phyloP scores from a whole-genome alignment of 1,140 invertebrate species.

The Linepithema humile region DNA sequence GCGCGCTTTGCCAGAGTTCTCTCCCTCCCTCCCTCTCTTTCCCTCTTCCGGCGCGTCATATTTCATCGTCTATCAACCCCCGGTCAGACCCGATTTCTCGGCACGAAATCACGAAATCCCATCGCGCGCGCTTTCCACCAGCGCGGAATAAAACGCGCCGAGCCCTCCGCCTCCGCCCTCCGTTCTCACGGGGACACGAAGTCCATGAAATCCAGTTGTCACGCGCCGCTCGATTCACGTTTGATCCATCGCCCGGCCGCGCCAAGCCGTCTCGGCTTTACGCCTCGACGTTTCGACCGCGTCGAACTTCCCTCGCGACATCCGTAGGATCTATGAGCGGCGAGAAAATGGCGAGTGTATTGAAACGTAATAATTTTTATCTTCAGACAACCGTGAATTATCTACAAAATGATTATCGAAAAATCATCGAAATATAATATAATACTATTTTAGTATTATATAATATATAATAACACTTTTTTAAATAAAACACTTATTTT shows the following conservation, averaged over 20 bases:
- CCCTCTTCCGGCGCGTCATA: constrained; percentile 45
- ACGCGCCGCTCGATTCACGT: constrained; percentile 60
- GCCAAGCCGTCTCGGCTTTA: constrained; percentile 1
- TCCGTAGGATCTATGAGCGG: neutral
- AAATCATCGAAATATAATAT: no score
- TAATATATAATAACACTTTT: no score
- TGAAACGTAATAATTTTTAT: neutral
- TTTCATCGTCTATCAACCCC: constrained; percentile 67
- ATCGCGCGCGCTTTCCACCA: constrained; percentile 7
- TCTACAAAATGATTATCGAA: no score
- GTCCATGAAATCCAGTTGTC: constrained; percentile 66
- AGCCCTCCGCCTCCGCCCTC: neutral
- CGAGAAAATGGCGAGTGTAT: neutral
- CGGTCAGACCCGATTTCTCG: constrained; percentile 42
- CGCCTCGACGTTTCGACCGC: neutral
- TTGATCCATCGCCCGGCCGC: constrained; percentile 42
- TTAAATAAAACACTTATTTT: no score
- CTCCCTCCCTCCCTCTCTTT: neutral
- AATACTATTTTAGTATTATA: no score
- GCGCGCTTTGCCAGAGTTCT: neutral
- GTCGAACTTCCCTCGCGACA: neutral
- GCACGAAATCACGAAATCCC: constrained; percentile 52
- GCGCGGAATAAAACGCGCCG: constrained; percentile 59
- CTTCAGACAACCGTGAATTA: neutral
- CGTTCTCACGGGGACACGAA: constrained; percentile 26